Evolutionary conservation across 1,140 invertebrate genomes (phyloP).

Genomic region (Dendrolimus punctatus): DNA sequence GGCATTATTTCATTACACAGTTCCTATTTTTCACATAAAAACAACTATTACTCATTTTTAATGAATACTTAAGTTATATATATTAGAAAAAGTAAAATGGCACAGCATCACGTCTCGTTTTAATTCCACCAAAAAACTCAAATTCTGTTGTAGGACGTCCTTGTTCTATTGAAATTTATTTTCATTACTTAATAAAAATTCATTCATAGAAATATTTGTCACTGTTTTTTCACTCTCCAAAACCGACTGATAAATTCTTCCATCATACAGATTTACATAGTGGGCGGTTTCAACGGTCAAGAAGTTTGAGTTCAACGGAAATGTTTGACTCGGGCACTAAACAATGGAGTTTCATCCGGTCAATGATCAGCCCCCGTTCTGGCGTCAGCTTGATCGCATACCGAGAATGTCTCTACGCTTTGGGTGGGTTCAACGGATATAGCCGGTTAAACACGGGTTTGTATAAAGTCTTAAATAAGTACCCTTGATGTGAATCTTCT

Average conservation of each 20-base stretch:
- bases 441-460: slow-evolving; percentile 70
- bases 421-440: slow-evolving; percentile 81
- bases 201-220: no score
- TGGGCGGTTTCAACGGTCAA: slow-evolving; percentile 84
- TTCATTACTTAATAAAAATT: no score
- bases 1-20: no score
- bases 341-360: slow-evolving; percentile 82
- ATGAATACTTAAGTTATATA: no score
- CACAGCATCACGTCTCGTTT: no score
- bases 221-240: no score
- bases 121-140: no score
- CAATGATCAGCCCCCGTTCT: slow-evolving; percentile 81
- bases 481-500: neutral
- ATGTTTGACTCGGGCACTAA: slow-evolving; percentile 75
- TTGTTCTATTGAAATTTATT: no score
- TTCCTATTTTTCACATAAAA: no score
- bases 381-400: slow-evolving; percentile 79
- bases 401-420: slow-evolving; percentile 75
- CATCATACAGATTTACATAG: slow-evolving; percentile 75
- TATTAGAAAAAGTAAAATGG: no score
- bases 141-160: no score
- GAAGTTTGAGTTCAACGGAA: slow-evolving; percentile 78
- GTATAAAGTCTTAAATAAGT: slow-evolving; percentile 5
- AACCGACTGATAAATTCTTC: neutral
- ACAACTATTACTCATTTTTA: no score